Base-by-base conservation (phyloP, 2,888 invertebrate genomes). In the Coelinius sp. region DNA sequence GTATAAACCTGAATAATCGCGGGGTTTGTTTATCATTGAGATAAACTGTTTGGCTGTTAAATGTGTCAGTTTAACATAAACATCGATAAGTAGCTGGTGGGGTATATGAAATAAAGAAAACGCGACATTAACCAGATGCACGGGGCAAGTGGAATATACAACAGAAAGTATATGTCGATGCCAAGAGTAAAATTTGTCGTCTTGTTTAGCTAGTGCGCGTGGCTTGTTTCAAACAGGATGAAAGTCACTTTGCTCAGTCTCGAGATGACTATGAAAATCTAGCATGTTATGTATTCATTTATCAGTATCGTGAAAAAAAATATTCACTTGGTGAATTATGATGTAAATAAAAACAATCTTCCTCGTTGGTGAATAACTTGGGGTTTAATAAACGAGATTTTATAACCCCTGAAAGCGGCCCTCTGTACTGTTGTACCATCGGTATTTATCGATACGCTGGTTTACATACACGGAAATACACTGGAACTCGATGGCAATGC, bases 61-160 rank as follows among this genome's bases (percentile, higher is more conserved):
- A 83, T 79, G 82, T 81, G 82, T 82, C 80, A 80, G 79, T 83
- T 83, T 80, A 83, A 84, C 81, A 84, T 85, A 86, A 86, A 85
- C 84, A 85, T 82, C 85, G 84, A 86, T 86, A 84, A 85, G 82
- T 85, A 80, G 80, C 75, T 76, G 74, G 71, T n/a, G n/a, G 76
- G 76, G 78, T 77, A 77, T 73, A 73, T 69, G 73, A 66, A 69
- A 65, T n/a, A n/a, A 59, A n/a, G 17, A 31, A 59, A 46, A 70
- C 80, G 83, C 80, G 83, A 86, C 81, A 81, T 75, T 82, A 83
- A 85, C 83, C 85, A 86, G 85, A 83, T 81, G 80, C 79, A 74
- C 68, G 62, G 56, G 62, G 49, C 73, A 63, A 72, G 52, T 53
- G 35, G 52, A 35, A 65, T 44, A 22, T 52, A 59, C 64, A 67